phyloP scores from a whole-genome alignment of 1,140 invertebrate genomes.

The Archegozetes longisetosus region DNA sequence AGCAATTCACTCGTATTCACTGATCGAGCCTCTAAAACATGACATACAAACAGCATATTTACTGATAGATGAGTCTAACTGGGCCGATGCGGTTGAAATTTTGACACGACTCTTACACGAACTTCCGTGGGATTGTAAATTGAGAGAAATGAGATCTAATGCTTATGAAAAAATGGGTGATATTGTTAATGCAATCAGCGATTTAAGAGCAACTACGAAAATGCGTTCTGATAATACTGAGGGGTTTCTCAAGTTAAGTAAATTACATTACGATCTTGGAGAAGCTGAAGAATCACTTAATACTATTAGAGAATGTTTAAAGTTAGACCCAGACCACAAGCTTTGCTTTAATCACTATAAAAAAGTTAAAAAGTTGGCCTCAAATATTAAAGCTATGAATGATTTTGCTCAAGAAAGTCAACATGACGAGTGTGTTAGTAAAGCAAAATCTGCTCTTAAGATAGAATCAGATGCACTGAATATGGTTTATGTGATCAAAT shows the following conservation, averaged over 20 bases:
- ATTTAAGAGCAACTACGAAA: constrained; percentile 76
- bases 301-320: constrained; percentile 90
- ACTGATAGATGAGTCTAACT: constrained; percentile 47
- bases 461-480: constrained; percentile 50
- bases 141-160: constrained; percentile 70
- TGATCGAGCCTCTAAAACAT: constrained; percentile 45
- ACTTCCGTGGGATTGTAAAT: constrained; percentile 68
- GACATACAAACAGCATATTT: constrained; percentile 48
- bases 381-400: constrained; percentile 57
- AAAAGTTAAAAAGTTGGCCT: constrained; percentile 88
- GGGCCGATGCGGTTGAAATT: constrained; percentile 47
- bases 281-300: constrained; percentile 77
- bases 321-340: constrained; percentile 94
- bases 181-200: constrained; percentile 66
- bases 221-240: constrained; percentile 77
- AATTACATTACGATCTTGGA: constrained; percentile 72
- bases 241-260: constrained; percentile 64
- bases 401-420: constrained; percentile 47
- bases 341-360: constrained; percentile 93
- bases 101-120: constrained; percentile 44
- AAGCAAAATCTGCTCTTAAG: constrained; percentile 45
- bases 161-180: constrained; percentile 65
- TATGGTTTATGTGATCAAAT: constrained; percentile 54
- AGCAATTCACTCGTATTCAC: constrained; percentile 44
- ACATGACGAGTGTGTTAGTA: constrained; percentile 54